Conservation (phyloP, 1,140 invertebrate genomes). For the Scylla paramamosain region DNA sequence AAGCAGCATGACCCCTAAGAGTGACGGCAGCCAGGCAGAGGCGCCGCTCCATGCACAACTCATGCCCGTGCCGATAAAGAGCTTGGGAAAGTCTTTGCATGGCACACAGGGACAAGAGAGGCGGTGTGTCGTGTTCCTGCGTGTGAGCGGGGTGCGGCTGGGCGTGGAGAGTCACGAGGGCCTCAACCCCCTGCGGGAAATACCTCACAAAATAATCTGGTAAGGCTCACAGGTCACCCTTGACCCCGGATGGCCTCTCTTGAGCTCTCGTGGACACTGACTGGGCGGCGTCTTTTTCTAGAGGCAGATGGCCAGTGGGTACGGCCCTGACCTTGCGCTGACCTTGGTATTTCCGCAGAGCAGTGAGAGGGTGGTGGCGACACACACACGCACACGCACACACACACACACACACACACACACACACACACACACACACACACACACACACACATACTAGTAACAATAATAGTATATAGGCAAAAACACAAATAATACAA, state of each 20-base stretch:
- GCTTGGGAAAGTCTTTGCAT: neutral
- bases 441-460: too few species aligned
- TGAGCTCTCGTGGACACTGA: neutral
- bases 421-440: constrained; percentile 1
- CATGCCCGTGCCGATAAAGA: neutral
- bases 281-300: neutral
- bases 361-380: too few species aligned
- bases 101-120: neutral
- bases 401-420: constrained; percentile 20
- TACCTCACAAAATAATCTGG: neutral
- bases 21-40: neutral
- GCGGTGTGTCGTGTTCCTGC: neutral
- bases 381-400: neutral
- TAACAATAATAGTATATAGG: too few species aligned
- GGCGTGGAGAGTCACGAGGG: neutral
- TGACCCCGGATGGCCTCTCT: neutral
- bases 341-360: too few species aligned
- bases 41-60: neutral
- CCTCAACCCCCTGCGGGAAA: neutral
- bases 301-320: too few species aligned
- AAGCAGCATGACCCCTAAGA: neutral
- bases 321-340: too few species aligned
- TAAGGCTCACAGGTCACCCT: neutral
- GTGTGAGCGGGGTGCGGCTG: neutral
- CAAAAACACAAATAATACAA: too few species aligned